Conservation (phyloP, 2,797 vertebrate genomes). For the Anabas testudineus region DNA sequence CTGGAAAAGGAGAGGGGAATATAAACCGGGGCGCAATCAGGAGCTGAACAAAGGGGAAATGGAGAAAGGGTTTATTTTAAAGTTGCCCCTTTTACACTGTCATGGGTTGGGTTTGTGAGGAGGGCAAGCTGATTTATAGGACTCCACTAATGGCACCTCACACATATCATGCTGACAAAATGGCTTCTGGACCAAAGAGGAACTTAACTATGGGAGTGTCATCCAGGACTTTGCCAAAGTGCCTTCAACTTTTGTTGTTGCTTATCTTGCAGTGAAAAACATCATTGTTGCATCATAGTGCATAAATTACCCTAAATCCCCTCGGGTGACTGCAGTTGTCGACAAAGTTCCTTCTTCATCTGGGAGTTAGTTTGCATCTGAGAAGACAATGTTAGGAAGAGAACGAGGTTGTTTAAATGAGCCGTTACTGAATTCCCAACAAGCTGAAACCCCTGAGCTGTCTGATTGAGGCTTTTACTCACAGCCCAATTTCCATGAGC, state of each 20-base stretch:
- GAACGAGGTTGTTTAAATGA: slow-evolving; percentile 37
- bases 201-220: not conserved
- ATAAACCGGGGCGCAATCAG: not conserved
- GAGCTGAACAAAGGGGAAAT: not conserved
- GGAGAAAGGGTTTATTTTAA: slow-evolving; percentile 36
- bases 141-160: slow-evolving; percentile 32
- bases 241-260: slow-evolving; percentile 26
- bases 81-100: slow-evolving; percentile 41
- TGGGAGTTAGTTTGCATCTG: not conserved
- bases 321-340: not conserved
- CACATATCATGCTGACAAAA: slow-evolving; percentile 41
- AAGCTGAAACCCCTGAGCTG: slow-evolving; percentile 7
- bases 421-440: not conserved
- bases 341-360: slow-evolving; percentile 13
- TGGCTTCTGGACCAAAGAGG: slow-evolving; percentile 2
- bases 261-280: slow-evolving; percentile 21
- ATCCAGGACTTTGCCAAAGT: slow-evolving; percentile 19
- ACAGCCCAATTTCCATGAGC: too few relatives aligned
- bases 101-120: slow-evolving; percentile 43
- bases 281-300: slow-evolving; percentile 12
- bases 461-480: not conserved
- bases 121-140: slow-evolving; percentile 53
- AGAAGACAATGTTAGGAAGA: slow-evolving; percentile 11
- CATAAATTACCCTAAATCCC: slow-evolving; percentile 21
- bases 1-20: not conserved